A percentile compares a stretch with the other conserved stretches of the same genome.
Evolutionary conservation across 2,797 vertebrate species (phyloP).

Genomic region (Delichon dasypus): DNA sequence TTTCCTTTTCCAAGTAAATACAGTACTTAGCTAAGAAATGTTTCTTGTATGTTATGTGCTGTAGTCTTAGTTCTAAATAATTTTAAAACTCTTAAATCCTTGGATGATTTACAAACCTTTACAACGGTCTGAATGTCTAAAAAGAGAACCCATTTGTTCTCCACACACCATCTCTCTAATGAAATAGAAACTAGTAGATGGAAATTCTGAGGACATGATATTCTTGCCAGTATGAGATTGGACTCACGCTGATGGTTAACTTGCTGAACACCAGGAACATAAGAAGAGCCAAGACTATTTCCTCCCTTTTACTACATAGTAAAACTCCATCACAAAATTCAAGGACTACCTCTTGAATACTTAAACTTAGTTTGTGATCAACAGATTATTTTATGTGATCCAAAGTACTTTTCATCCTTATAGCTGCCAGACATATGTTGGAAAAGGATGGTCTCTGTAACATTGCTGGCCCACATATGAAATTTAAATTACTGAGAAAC

Average conservation of each 20-base stretch:
- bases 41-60: background rate
- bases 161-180: slow-evolving; percentile 25
- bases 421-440: background rate
- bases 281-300: slow-evolving; percentile 67
- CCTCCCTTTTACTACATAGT: slow-evolving; percentile 69
- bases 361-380: slow-evolving; percentile 40
- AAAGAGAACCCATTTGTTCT: slow-evolving; percentile 48
- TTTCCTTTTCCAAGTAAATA: slow-evolving; percentile 18
- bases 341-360: slow-evolving; percentile 33
- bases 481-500: background rate
- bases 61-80: background rate
- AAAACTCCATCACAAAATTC: slow-evolving; percentile 64
- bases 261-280: slow-evolving; percentile 43
- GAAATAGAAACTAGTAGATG: slow-evolving; percentile 56
- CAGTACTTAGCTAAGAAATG: background rate
- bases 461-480: background rate
- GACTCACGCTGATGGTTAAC: slow-evolving; percentile 55
- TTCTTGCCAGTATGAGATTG: slow-evolving; percentile 61
- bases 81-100: slow-evolving; percentile 29
- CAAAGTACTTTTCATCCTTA: background rate
- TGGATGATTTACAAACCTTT: slow-evolving; percentile 44
- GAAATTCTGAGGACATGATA: slow-evolving; percentile 66
- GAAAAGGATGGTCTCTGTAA: background rate
- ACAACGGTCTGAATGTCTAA: slow-evolving; percentile 19
- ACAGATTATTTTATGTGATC: slow-evolving; percentile 48